These are phyloP conservation scores for Crotalus viridis DNA, from an alignment of 2,113 vertebrate species.

Conservation along the genomic window DNA sequence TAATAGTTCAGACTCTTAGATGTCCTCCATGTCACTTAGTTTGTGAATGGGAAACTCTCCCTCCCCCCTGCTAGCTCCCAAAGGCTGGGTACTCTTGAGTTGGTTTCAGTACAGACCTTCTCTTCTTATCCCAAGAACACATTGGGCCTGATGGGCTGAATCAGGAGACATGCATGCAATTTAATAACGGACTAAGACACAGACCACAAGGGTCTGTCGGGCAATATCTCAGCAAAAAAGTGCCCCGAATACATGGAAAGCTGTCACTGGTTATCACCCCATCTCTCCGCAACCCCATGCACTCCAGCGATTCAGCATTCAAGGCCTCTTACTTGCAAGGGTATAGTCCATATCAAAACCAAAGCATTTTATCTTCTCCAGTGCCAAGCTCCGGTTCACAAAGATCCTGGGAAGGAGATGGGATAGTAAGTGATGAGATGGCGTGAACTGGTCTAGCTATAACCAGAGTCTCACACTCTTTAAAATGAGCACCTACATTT, in stretches of 20 bases:
- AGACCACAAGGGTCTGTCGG: neutral
- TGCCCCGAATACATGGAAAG: no score
- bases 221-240: neutral
- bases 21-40: neutral
- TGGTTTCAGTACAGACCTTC: neutral
- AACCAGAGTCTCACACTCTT: neutral
- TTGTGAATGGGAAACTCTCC: neutral
- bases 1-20: neutral
- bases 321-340: slow-evolving; percentile 70
- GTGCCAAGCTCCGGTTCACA: slow-evolving; percentile 77
- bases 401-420: slow-evolving; percentile 72
- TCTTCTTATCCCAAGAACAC: neutral
- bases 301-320: neutral
- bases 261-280: accelerated
- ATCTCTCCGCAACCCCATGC: neutral
- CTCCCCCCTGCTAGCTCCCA: neutral
- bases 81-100: neutral
- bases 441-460: no score
- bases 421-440: neutral
- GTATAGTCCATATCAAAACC: slow-evolving; percentile 90
- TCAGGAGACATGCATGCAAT: neutral
- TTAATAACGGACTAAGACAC: neutral
- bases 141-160: neutral
- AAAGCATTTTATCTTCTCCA: slow-evolving; percentile 84
- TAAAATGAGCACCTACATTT: no score